These are phyloP conservation scores for Archilochus colubris DNA, from an alignment of 2,113 vertebrate genomes.

Conservation along the genomic window DNA sequence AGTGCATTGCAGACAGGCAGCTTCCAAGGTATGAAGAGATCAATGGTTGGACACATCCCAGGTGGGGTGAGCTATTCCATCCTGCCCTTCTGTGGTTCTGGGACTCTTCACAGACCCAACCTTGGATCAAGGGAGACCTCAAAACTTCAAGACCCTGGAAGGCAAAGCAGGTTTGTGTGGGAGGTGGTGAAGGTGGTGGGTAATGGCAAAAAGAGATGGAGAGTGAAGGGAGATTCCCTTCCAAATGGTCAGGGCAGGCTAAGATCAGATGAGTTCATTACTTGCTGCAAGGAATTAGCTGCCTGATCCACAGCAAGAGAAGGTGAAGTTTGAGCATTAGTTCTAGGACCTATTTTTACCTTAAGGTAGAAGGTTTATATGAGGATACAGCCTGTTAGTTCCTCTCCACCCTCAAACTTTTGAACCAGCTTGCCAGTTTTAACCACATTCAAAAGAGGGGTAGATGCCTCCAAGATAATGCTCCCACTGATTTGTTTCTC, in stretches of 20 bases:
- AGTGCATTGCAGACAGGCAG: neutral
- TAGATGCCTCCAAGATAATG: constrained; percentile 26
- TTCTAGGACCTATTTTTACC: neutral
- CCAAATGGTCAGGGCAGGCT: neutral
- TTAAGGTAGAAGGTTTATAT: constrained; percentile 33
- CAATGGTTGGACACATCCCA: constrained; percentile 38
- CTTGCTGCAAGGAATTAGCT: neutral
- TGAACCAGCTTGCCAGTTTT: neutral
- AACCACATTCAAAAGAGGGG: constrained; percentile 6
- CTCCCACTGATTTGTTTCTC: constrained; percentile 40
- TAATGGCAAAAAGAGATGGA: neutral
- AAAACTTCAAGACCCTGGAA: neutral
- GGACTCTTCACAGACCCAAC: neutral
- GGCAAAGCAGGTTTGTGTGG: neutral
- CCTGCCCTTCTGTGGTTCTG: too few species aligned
- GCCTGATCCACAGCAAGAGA: neutral
- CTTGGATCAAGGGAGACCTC: constrained; percentile 24
- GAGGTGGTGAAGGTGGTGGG: neutral
- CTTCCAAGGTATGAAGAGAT: constrained; percentile 31
- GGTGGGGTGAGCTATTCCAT: neutral
- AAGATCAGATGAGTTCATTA: neutral
- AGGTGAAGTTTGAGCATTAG: neutral
- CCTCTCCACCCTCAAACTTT: neutral
- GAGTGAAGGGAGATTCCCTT: neutral
- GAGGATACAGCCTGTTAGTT: constrained; percentile 32